These are phyloP conservation scores for Drosophila parvula DNA, from an alignment of 1,140 invertebrate species.

Conservation along the genomic window DNA sequence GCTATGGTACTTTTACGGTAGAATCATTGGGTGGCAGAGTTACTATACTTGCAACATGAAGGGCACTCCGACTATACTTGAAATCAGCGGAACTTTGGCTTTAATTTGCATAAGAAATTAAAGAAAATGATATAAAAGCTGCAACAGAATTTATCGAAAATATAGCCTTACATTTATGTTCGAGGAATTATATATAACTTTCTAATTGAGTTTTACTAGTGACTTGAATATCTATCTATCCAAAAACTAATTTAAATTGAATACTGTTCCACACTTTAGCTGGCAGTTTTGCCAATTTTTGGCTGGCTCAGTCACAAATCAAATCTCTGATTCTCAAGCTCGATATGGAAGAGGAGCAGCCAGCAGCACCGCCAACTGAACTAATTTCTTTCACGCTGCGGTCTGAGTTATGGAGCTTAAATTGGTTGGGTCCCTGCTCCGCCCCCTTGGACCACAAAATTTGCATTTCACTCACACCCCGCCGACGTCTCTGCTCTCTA, in stretches of 20 bases:
- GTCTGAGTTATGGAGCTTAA: slow-evolving; percentile 65
- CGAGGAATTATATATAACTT: too few species aligned
- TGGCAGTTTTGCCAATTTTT: slow-evolving; percentile 1
- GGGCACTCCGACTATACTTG: neutral
- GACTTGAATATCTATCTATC: neutral
- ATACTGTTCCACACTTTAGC: slow-evolving; percentile 4
- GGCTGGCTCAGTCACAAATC: slow-evolving; percentile 37
- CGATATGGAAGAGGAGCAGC: slow-evolving; percentile 37
- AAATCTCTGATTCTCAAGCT: slow-evolving; percentile 27
- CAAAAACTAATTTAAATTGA: slow-evolving; percentile 5
- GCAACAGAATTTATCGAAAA: too few species aligned
- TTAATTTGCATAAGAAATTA: neutral
- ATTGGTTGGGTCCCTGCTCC: slow-evolving; percentile 34
- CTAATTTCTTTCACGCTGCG: slow-evolving; percentile 52
- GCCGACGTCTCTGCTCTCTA: neutral
- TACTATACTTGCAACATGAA: neutral
- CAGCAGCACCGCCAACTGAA: slow-evolving; percentile 9
- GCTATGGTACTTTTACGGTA: neutral
- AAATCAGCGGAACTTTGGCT: neutral
- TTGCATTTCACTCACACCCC: slow-evolving; percentile 35
- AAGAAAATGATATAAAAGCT: too few species aligned
- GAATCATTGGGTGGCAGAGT: neutral
- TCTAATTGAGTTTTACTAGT: neutral
- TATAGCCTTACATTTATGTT: too few species aligned
- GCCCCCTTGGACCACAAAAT: slow-evolving; percentile 42